Conservation (phyloP, 1,140 invertebrate species). For the Hydropsyche tenuis region DNA sequence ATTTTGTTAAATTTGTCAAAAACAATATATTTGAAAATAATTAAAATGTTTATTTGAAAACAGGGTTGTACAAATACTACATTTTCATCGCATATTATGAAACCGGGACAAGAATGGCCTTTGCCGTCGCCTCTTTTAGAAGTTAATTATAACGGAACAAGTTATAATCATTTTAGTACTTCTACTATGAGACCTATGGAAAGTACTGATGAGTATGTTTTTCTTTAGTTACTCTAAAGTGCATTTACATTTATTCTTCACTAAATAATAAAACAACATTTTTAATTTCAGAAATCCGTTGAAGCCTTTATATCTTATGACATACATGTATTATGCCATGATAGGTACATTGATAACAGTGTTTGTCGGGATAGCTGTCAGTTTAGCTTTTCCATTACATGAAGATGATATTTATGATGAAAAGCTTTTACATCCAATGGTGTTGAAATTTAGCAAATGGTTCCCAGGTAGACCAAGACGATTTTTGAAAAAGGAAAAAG, state of each 20-base stretch:
- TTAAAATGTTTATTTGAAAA: too few species aligned
- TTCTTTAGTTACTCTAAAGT: too few species aligned
- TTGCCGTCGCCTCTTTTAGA: constrained; percentile 42
- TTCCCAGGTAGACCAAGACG: constrained; percentile 63
- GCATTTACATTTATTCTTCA: too few species aligned
- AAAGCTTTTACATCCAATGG: constrained; percentile 70
- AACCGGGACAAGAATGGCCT: constrained; percentile 53
- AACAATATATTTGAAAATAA: too few species aligned
- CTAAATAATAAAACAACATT: too few species aligned
- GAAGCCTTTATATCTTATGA: constrained; percentile 69
- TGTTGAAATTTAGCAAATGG: constrained; percentile 64
- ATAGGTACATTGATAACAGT: constrained; percentile 73
- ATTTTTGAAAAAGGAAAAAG: constrained; percentile 32
- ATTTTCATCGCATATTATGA: constrained; percentile 66
- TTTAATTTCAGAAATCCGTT: constrained; percentile 64
- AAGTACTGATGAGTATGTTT: neutral
- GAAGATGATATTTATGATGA: constrained; percentile 71
- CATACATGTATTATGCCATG: constrained; percentile 79
- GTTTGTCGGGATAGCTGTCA: constrained; percentile 69
- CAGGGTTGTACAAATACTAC: constrained; percentile 69
- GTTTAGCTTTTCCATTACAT: constrained; percentile 66
- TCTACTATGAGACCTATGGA: constrained; percentile 6
- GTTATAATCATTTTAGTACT: constrained; percentile 40
- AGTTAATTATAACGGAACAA: constrained; percentile 46
- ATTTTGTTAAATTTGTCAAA: neutral